Evolutionary conservation across 2,113 vertebrate species (phyloP).

Genomic region (Hippocampus guttulatus): DNA sequence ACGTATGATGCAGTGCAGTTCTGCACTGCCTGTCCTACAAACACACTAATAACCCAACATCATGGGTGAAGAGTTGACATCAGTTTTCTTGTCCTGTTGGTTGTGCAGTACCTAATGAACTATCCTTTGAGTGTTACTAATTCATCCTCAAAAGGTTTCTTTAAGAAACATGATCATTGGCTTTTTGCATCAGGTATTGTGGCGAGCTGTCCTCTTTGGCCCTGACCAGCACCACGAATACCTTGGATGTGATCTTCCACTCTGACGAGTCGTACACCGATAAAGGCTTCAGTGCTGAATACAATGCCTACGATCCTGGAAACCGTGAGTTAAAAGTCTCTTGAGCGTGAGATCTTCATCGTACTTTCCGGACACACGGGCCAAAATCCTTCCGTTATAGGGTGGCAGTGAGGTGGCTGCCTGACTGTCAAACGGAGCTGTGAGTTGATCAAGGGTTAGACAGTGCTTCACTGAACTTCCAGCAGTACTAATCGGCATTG

Average conservation of each 20-base stretch:
- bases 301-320: slow-evolving; percentile 62
- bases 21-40: too few species aligned
- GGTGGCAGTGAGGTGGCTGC: slow-evolving; percentile 24
- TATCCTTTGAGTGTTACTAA: background rate
- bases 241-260: slow-evolving; percentile 63
- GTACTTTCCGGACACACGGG: background rate
- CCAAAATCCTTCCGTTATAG: slow-evolving; percentile 19
- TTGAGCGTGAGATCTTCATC: background rate
- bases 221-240: slow-evolving; percentile 51
- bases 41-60: too few species aligned
- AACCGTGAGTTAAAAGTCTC: slow-evolving; percentile 65
- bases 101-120: background rate
- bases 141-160: background rate
- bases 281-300: slow-evolving; percentile 71
- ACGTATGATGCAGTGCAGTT: too few species aligned
- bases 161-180: background rate
- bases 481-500: slow-evolving; percentile 48
- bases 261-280: slow-evolving; percentile 73
- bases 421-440: slow-evolving; percentile 44
- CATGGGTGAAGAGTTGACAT: too few species aligned
- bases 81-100: too few species aligned
- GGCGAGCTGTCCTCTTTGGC: slow-evolving; percentile 61
- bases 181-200: slow-evolving; percentile 64
- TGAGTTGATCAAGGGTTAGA: slow-evolving; percentile 27
- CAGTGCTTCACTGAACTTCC: slow-evolving; percentile 33